Conservation (phyloP, 1,140 invertebrate species). For the Aphelinus atriplicis region DNA sequence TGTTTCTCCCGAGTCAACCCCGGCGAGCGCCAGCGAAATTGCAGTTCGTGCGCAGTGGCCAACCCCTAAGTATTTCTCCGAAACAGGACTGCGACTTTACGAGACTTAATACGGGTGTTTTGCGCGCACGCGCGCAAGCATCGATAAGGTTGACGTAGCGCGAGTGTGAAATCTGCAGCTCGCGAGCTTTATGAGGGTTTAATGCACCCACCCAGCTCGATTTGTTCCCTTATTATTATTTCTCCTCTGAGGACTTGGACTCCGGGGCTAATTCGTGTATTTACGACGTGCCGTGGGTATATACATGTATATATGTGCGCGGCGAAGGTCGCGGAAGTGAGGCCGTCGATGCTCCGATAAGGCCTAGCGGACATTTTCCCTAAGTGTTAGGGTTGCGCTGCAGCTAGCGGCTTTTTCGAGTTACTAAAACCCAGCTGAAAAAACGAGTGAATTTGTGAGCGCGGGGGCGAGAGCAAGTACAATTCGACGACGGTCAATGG, state of each 20-base stretch:
- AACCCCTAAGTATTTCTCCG: conserved; percentile 54
- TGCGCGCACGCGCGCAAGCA: conserved; percentile 50
- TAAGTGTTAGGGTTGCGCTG: background rate
- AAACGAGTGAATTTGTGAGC: too few relatives aligned
- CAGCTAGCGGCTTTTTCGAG: background rate
- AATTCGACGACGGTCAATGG: too few relatives aligned
- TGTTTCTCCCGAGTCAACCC: conserved; percentile 19
- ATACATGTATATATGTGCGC: too few relatives aligned
- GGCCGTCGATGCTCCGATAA: background rate
- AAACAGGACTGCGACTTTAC: conserved; percentile 53
- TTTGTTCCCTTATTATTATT: background rate
- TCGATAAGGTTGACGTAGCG: conserved; percentile 53
- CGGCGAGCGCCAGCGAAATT: conserved; percentile 51
- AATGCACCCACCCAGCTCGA: background rate
- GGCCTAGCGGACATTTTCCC: background rate
- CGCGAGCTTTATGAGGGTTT: background rate
- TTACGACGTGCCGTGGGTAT: background rate
- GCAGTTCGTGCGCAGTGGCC: conserved; percentile 52
- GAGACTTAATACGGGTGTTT: conserved; percentile 63
- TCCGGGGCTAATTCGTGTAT: background rate
- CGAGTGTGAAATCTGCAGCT: conserved; percentile 50
- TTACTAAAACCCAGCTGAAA: too few relatives aligned
- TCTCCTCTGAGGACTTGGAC: background rate
- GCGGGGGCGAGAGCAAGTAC: too few relatives aligned
- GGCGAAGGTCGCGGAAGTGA: background rate